phyloP scores from a whole-genome alignment of 2,113 vertebrate species.

The Cinclus mexicanus region DNA sequence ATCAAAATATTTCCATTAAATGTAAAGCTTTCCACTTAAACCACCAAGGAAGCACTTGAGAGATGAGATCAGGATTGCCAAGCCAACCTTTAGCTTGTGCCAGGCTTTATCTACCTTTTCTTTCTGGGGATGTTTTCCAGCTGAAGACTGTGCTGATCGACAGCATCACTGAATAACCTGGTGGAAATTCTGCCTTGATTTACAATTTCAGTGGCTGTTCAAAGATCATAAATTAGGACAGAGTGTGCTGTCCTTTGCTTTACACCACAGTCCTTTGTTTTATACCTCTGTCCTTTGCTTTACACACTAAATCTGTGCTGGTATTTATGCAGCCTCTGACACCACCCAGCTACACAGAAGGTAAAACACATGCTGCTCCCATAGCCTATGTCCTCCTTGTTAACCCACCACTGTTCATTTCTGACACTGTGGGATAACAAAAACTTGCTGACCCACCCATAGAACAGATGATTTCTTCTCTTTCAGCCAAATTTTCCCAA shows the following conservation, averaged over 20 bases:
- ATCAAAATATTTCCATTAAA: not conserved
- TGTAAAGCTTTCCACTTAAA: not conserved
- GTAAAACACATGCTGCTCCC: not conserved
- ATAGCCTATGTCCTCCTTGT: not conserved
- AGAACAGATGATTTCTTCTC: not conserved
- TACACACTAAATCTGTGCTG: not conserved
- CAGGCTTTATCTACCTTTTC: not conserved
- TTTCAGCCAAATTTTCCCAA: not conserved
- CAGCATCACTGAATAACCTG: not conserved
- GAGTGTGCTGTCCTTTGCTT: not conserved
- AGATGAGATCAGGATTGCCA: not conserved
- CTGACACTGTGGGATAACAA: not conserved
- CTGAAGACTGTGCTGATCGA: not conserved
- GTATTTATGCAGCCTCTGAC: not conserved
- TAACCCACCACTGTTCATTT: not conserved
- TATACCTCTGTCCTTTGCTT: not conserved
- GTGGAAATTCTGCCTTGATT: not conserved
- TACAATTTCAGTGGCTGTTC: not conserved
- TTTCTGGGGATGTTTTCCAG: not conserved
- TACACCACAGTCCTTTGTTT: not conserved
- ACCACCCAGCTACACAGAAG: not conserved
- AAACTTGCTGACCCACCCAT: fast-evolving
- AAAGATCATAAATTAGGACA: not conserved
- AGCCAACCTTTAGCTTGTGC: not conserved
- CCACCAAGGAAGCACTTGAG: not conserved